These are phyloP conservation scores for Temnothorax rugatulus DNA, from an alignment of 2,888 invertebrate species.

Conservation along the genomic window DNA sequence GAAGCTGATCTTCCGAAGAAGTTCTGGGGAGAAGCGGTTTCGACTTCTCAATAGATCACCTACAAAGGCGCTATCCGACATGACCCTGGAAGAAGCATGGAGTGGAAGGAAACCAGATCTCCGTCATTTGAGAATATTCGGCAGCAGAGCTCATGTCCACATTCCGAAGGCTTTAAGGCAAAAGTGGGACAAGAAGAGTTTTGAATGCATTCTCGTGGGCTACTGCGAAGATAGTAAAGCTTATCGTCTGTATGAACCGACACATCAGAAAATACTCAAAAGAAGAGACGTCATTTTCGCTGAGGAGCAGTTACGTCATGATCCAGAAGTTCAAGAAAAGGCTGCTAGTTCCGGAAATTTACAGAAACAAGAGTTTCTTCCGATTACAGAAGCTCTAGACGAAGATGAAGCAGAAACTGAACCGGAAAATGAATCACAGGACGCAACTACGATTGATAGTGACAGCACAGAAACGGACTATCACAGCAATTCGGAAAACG, in stretches of 20 bases:
- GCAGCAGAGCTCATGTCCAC: background rate
- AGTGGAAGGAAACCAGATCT: background rate
- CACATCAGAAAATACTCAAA: background rate
- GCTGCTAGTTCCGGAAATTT: background rate
- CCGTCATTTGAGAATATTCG: background rate
- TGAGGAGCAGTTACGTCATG: background rate
- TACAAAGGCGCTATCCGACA: background rate
- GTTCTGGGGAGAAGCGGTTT: background rate
- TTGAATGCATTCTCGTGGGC: background rate
- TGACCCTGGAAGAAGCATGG: background rate
- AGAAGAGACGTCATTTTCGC: background rate
- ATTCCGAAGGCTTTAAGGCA: background rate
- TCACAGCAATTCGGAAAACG: background rate
- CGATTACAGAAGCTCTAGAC: background rate
- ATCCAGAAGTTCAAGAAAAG: background rate
- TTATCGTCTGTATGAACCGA: background rate
- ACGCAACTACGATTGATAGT: background rate
- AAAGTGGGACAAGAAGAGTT: background rate
- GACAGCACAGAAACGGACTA: too few species aligned
- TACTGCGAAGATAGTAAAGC: background rate
- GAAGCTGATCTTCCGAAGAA: background rate
- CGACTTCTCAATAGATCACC: background rate
- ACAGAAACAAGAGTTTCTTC: background rate
- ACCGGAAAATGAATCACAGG: background rate
- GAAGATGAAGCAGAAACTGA: background rate